Conservation (phyloP, 2,113 vertebrate species). For the Aix galericulata region DNA sequence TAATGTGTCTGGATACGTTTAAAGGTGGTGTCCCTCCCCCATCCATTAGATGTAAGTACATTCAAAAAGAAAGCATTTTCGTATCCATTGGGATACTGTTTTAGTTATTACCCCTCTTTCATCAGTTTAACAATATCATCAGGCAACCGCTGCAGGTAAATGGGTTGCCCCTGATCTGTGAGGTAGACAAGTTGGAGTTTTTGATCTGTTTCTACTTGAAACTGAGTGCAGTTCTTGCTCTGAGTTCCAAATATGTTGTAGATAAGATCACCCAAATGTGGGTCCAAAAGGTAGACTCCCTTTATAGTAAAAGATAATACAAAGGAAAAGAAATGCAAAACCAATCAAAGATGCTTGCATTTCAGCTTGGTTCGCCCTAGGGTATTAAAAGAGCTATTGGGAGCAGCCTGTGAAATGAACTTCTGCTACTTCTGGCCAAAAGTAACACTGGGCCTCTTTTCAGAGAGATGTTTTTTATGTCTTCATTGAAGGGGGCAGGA, state of each 20-base stretch:
- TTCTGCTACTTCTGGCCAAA: background rate
- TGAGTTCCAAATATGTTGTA: background rate
- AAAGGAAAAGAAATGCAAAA: background rate
- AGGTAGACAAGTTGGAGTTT: background rate
- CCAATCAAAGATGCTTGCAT: background rate
- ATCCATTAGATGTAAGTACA: slow-evolving; percentile 10
- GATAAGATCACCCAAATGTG: background rate
- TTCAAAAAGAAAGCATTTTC: slow-evolving; percentile 1
- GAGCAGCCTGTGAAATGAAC: background rate
- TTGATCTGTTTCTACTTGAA: background rate
- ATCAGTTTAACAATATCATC: background rate
- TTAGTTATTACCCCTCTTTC: background rate
- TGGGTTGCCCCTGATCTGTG: background rate
- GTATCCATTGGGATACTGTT: background rate
- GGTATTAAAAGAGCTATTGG: background rate
- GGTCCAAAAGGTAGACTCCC: background rate
- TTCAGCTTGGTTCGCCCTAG: background rate
- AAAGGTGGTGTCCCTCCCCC: background rate
- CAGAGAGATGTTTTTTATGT: background rate
- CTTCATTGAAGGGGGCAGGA: background rate
- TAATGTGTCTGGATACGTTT: slow-evolving; percentile 28
- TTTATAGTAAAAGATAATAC: background rate
- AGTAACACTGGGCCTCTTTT: background rate
- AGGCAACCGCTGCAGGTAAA: background rate
- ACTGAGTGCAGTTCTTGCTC: background rate